Conservation (phyloP, 2,113 vertebrate species). For the Illadopsis cleaveri region DNA sequence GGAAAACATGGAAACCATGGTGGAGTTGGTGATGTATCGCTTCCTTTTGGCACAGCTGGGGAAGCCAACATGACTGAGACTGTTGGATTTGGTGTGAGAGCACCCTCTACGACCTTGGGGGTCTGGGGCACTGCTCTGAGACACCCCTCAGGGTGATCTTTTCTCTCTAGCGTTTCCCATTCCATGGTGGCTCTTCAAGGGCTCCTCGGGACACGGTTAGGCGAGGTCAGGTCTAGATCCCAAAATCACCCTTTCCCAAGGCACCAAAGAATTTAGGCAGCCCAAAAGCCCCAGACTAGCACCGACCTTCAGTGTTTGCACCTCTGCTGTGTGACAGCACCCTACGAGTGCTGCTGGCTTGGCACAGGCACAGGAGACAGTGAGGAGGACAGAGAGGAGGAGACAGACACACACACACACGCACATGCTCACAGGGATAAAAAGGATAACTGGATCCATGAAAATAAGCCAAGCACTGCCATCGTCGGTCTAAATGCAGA, state of each 20-base stretch:
- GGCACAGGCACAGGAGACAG: not conserved
- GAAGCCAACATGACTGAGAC: fast-evolving
- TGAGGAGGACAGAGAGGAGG: not conserved
- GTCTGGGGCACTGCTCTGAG: not conserved
- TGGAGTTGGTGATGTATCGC: fast-evolving
- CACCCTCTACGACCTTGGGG: not conserved
- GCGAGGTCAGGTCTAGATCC: not conserved
- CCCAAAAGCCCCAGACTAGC: not conserved
- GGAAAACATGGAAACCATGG: not conserved
- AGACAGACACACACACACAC: not conserved
- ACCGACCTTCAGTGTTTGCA: not conserved
- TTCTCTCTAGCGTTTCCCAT: not conserved
- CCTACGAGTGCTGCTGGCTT: not conserved
- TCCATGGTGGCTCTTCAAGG: not conserved
- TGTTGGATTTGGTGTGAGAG: not conserved
- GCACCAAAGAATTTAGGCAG: not conserved
- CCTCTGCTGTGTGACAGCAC: not conserved
- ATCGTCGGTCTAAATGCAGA: constrained; percentile 69
- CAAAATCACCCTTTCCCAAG: not conserved
- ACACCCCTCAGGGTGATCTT: not conserved
- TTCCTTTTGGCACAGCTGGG: fast-evolving
- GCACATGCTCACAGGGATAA: constrained; percentile 25
- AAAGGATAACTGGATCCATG: constrained; percentile 64
- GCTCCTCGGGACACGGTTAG: not conserved
- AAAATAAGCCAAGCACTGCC: constrained; percentile 63